Evolutionary conservation across 2,113 vertebrate genomes (phyloP).

Genomic region (Perca flavescens): DNA sequence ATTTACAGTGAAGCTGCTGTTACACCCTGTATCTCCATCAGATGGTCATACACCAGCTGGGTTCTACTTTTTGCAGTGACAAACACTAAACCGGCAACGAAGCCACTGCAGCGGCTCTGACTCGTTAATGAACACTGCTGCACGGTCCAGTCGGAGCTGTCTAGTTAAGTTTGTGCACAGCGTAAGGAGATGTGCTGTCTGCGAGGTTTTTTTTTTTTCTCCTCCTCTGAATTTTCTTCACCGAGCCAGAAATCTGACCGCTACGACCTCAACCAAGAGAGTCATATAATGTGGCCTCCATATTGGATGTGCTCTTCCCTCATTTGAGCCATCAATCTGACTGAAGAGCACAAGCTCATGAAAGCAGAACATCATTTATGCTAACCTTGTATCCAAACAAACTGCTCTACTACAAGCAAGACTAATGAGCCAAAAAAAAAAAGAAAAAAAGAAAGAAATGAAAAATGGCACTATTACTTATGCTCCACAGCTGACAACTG

Average conservation of each 20-base stretch:
- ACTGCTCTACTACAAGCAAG: conserved; percentile 10
- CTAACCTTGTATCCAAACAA: conserved; percentile 24
- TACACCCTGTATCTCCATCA: conserved; percentile 63
- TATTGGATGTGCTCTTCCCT: not conserved
- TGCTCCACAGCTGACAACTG: conserved; percentile 39
- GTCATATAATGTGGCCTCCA: not conserved
- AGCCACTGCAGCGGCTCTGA: conserved; percentile 29
- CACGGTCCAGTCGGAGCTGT: not conserved
- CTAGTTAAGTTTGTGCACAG: conserved; percentile 12
- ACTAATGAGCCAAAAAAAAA: conserved; percentile 37
- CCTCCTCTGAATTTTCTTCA: conserved; percentile 2
- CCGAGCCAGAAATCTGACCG: not conserved
- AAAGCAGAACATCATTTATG: conserved; percentile 19
- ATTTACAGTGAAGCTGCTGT: conserved; percentile 65
- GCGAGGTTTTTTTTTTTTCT: not conserved
- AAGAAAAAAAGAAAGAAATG: not conserved
- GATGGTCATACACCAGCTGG: conserved; percentile 70
- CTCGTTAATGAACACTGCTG: conserved; percentile 46
- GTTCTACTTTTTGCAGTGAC: conserved; percentile 45
- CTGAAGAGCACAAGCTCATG: conserved; percentile 12
- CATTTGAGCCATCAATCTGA: conserved; percentile 21
- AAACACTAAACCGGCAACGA: conserved; percentile 59
- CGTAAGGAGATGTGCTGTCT: not conserved
- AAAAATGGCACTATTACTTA: conserved; percentile 33
- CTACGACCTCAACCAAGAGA: not conserved